A percentile compares a stretch with the other conserved stretches of the same genome.
phyloP scores from a whole-genome alignment of 2,888 invertebrate genomes.

The Ophioninae sp. region DNA sequence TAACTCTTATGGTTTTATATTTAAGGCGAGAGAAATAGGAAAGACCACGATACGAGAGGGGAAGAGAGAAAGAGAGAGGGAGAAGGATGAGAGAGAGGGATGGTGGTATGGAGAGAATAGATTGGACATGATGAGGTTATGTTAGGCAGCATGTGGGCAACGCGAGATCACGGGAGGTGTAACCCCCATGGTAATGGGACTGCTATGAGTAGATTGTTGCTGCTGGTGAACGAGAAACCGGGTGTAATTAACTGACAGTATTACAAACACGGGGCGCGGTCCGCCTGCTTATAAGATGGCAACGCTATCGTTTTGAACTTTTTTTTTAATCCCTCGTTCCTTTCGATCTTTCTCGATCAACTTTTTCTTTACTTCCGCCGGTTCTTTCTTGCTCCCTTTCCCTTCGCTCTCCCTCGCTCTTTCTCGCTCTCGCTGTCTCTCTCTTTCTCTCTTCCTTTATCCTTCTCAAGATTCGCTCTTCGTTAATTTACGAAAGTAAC shows the following conservation, averaged over 20 bases:
- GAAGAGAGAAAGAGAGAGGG: conserved; percentile 55
- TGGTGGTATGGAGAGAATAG: conserved; percentile 51
- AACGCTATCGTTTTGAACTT: conserved; percentile 34
- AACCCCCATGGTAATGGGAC: conserved; percentile 50
- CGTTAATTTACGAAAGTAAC: conserved; percentile 34
- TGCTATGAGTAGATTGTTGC: conserved; percentile 40
- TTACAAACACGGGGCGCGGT: conserved; percentile 47
- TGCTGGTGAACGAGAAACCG: conserved; percentile 37
- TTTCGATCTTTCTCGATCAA: conserved; percentile 49
- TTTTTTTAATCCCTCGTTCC: conserved; percentile 23
- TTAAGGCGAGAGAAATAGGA: conserved; percentile 15
- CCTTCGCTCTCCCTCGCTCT: conserved; percentile 13
- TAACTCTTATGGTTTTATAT: conserved; percentile 62
- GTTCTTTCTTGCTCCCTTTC: conserved; percentile 13
- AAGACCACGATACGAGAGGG: conserved; percentile 28
- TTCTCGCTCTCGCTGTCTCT: conserved; percentile 26
- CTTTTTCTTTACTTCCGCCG: conserved; percentile 32
- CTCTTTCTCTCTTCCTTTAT: conserved; percentile 14
- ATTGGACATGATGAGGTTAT: conserved; percentile 44
- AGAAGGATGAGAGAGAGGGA: conserved; percentile 16
- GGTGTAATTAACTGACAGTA: conserved; percentile 53
- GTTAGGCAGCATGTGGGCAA: conserved; percentile 45
- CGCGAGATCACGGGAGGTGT: conserved; percentile 49
- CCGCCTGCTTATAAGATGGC: conserved; percentile 50
- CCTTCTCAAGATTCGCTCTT: conserved; percentile 8